Conservation (phyloP, 2,888 invertebrate genomes). For the Nasonia oneida region DNA sequence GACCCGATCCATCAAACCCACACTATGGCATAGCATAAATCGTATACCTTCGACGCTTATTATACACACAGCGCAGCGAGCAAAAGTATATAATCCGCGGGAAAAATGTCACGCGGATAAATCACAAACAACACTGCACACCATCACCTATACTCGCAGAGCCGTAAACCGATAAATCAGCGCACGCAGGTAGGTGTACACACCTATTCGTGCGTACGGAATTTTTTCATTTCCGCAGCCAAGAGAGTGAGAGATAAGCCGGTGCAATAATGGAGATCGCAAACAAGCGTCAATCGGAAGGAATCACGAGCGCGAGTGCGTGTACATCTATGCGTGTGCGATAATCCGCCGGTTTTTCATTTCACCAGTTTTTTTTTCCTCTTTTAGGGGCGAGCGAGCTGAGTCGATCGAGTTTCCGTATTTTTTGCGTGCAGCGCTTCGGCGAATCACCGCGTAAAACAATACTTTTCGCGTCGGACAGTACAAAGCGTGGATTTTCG, state of each 20-base stretch:
- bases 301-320: conserved; percentile 16
- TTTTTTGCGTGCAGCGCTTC: too few relatives aligned
- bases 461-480: neutral
- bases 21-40: neutral
- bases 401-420: neutral
- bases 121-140: neutral
- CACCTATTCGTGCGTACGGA: neutral
- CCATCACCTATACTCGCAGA: neutral
- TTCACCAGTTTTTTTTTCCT: neutral
- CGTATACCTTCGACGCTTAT: neutral
- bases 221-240: conserved; percentile 26
- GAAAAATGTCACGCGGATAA: neutral
- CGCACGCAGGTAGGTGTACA: neutral
- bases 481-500: neutral
- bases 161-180: neutral
- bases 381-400: neutral
- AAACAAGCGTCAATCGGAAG: conserved; percentile 44
- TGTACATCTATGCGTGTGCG: neutral
- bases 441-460: neutral
- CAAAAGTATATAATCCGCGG: neutral
- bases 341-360: neutral
- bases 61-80: too few relatives aligned
- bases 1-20: conserved; percentile 2
- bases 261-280: conserved; percentile 19
- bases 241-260: conserved; percentile 33